Base-by-base conservation (phyloP, 2,113 vertebrate genomes). In the Zosterops japonicus region DNA sequence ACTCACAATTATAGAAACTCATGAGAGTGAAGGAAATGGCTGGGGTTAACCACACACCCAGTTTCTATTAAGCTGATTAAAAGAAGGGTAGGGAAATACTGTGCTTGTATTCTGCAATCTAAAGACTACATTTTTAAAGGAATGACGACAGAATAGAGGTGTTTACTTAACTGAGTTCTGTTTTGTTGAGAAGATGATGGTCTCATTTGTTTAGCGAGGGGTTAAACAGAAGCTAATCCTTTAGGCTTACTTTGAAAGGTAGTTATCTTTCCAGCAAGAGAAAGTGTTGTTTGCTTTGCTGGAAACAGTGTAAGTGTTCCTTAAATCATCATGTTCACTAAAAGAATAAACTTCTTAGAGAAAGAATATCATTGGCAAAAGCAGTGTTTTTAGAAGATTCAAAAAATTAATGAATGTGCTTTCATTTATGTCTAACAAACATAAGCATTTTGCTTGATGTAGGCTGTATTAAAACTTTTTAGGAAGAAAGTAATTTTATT, bases 381-480 rank as follows among this genome's bases (percentile, higher is more conserved):
- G 65, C 42, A 77, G 52, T 84, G 42, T 64, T 35, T 83, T 83
- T 61, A 89, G 82, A 67, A 94, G 75, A 91, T 72, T 95, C 23
- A 83, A 95, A 95, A 96, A 96, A 95, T 42, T 63, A 86, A 92
- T 90, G 70, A 77, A 93, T 91, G 60, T 90, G 55, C 72, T 96
- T 97, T 89, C 63, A 35, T 95, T 96, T 95, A 9, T 91, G 59
- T 87, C 77, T 97, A 94, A 97, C 33, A 74, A 96, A 87, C 46
- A 79, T 39, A 94, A 90, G 68, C 78, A 88, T 96, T 97, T 95
- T 82, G 77, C 71, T 70, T 79, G 77, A 74, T 91, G 64, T 91
- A 96, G 95, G 60, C 56, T 90, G 74, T 92, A 86, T 92, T 96
- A 97, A 97, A 97, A 93, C 49, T 97, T 97, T 96, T 67, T 93